These are phyloP conservation scores for Colossoma macropomum DNA, from an alignment of 2,113 vertebrate species.

Conservation along the genomic window DNA sequence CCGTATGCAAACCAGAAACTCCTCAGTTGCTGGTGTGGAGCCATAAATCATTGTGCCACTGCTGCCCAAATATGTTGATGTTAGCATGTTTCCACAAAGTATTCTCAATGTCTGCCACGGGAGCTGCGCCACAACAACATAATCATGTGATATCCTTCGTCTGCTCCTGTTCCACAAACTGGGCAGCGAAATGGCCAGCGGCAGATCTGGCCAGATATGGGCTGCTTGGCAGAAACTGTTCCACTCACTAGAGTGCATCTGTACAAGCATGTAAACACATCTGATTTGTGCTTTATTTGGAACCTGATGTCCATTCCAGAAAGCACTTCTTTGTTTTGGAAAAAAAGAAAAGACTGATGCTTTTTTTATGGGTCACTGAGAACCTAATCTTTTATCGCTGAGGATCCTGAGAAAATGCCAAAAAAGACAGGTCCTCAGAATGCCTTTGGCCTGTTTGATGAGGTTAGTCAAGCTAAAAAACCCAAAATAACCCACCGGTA, in stretches of 20 bases:
- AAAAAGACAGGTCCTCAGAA: slow-evolving; percentile 6
- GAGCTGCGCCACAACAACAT: slow-evolving; percentile 32
- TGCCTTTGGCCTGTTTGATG: neutral
- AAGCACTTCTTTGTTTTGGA: slow-evolving; percentile 32
- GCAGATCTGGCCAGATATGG: slow-evolving; percentile 43
- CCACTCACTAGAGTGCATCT: slow-evolving; percentile 16
- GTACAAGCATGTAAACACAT: slow-evolving; percentile 42
- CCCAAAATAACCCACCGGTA: slow-evolving; percentile 55
- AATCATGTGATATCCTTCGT: slow-evolving; percentile 33
- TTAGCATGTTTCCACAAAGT: slow-evolving; percentile 31
- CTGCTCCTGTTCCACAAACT: slow-evolving; percentile 25
- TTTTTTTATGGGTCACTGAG: slow-evolving; percentile 19
- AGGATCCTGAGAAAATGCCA: slow-evolving; percentile 24
- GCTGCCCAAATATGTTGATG: slow-evolving; percentile 2
- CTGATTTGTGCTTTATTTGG: slow-evolving; percentile 32
- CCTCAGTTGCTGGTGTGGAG: neutral
- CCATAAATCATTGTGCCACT: neutral
- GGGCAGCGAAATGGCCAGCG: neutral
- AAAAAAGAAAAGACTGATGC: neutral
- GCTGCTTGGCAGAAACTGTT: slow-evolving; percentile 24
- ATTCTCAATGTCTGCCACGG: slow-evolving; percentile 22
- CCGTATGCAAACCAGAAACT: neutral
- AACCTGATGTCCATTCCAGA: slow-evolving; percentile 28
- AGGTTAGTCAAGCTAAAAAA: slow-evolving; percentile 10
- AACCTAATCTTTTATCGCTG: slow-evolving; percentile 8